Evolutionary conservation across 2,113 vertebrate species (phyloP).

Genomic region (Nesoenas mayeri): DNA sequence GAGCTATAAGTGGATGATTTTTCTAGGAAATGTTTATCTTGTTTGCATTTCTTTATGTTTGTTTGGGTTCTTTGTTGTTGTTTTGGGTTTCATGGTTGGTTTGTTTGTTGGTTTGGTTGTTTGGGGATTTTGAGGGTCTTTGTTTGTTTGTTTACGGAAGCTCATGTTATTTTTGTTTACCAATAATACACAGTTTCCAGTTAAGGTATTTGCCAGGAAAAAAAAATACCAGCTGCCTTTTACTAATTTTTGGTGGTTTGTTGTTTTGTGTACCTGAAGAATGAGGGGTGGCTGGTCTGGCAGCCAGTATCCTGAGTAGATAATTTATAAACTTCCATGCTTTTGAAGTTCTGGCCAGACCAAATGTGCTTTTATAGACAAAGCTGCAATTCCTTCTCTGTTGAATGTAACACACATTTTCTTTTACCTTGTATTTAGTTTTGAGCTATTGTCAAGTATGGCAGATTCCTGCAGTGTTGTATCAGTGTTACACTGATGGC

Average conservation of each 20-base stretch:
- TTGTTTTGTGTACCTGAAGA: background rate
- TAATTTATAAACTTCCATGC: background rate
- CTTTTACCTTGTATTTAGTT: conserved; percentile 70
- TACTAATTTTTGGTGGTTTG: background rate
- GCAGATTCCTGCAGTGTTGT: conserved; percentile 82
- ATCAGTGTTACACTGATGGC: conserved; percentile 91
- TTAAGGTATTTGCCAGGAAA: background rate
- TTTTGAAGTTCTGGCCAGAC: background rate
- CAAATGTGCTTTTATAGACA: background rate
- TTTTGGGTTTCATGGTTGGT: background rate
- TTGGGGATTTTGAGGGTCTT: no score
- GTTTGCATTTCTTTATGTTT: background rate
- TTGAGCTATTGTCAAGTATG: conserved; percentile 91
- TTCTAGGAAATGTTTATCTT: background rate
- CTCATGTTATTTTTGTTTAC: background rate
- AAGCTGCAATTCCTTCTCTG: background rate
- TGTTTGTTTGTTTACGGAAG: background rate
- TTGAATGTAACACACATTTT: background rate
- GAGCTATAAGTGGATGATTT: background rate
- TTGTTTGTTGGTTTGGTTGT: background rate
- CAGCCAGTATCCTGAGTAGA: background rate
- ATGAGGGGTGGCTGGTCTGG: background rate
- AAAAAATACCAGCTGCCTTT: background rate
- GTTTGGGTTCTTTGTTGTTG: background rate
- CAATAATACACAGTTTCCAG: background rate